Evolutionary conservation across 2,113 vertebrate species (phyloP).

Genomic region (Mustela nigripes): DNA sequence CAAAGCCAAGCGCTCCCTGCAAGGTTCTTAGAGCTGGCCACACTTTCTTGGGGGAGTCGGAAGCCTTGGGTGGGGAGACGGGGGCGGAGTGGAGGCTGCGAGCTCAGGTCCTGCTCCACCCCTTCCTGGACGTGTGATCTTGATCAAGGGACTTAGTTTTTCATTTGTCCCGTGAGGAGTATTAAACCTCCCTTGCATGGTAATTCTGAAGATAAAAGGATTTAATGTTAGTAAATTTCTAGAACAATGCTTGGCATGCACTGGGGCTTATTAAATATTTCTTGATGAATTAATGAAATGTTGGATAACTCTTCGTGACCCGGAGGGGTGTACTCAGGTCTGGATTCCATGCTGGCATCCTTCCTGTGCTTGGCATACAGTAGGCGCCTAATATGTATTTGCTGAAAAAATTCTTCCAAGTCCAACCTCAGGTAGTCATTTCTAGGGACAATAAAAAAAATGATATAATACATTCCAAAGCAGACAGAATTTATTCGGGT

Average conservation of each 20-base stretch:
- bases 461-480: slow-evolving; percentile 46
- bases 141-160: slow-evolving; percentile 4
- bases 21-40: slow-evolving; percentile 39
- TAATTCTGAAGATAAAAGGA: slow-evolving; percentile 17
- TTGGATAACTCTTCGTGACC: rapidly evolving
- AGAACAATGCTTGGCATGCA: not conserved
- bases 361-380: not conserved
- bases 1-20: not conserved
- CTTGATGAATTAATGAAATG: not conserved
- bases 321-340: not conserved
- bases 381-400: not conserved
- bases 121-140: not conserved
- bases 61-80: not conserved
- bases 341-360: not conserved
- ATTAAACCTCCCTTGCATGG: not conserved
- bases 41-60: not conserved
- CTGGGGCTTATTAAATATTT: not conserved
- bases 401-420: slow-evolving; percentile 21
- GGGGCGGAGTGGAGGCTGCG: rapidly evolving
- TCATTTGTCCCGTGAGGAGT: slow-evolving; percentile 10
- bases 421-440: not conserved
- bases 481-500: not conserved
- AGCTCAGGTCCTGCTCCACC: not conserved
- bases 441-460: not conserved
- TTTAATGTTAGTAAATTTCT: not conserved